phyloP scores from a whole-genome alignment of 2,113 vertebrate genomes.

The Ctenomys sociabilis region DNA sequence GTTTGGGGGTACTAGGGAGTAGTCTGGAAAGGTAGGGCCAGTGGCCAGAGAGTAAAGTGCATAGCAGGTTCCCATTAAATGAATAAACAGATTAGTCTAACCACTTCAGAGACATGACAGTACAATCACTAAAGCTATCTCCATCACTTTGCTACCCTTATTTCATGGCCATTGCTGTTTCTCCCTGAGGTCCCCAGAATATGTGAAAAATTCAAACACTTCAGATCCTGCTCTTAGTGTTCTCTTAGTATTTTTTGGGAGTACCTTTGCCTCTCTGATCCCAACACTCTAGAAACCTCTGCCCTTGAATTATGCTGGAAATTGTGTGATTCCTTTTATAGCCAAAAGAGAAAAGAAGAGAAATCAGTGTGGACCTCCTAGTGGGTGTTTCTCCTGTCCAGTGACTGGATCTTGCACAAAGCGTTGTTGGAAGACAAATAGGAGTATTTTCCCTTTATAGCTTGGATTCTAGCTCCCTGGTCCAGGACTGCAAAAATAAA shows the following conservation, averaged over 20 bases:
- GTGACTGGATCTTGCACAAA: background rate
- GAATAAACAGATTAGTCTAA: background rate
- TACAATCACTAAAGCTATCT: background rate
- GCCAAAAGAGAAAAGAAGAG: background rate
- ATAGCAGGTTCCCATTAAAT: background rate
- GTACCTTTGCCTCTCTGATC: background rate
- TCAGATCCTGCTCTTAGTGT: background rate
- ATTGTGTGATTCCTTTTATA: slow-evolving; percentile 7
- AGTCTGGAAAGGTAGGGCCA: background rate
- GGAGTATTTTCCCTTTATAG: background rate
- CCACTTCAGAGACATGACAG: background rate
- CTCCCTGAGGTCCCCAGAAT: background rate
- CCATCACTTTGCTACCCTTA: background rate
- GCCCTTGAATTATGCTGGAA: background rate
- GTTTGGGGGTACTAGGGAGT: background rate
- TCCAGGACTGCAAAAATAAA: slow-evolving; percentile 29
- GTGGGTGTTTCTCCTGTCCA: background rate
- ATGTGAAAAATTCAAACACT: background rate
- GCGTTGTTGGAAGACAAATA: background rate
- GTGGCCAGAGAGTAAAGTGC: background rate
- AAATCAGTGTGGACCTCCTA: background rate
- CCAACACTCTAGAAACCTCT: background rate
- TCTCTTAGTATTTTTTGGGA: slow-evolving; percentile 2
- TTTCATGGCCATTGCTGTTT: slow-evolving; percentile 7
- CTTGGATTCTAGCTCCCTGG: background rate